Percentiles rank a stretch among this genome's conserved stretches.
These are phyloP conservation scores for Bungarus multicinctus DNA, from an alignment of 2,113 vertebrate genomes.

Conservation along the genomic window DNA sequence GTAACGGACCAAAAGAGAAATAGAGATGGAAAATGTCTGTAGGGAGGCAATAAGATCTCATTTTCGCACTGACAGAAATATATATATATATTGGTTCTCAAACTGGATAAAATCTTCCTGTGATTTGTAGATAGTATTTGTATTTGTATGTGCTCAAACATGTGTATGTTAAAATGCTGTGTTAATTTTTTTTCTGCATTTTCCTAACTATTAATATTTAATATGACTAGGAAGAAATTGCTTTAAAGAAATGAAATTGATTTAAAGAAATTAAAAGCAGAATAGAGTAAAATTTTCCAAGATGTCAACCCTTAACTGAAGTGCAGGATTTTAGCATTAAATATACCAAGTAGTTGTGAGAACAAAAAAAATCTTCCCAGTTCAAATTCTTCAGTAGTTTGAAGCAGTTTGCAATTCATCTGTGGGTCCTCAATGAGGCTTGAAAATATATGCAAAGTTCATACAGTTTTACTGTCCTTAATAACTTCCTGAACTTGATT, in stretches of 20 bases:
- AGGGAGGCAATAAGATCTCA: background rate
- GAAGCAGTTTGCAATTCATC: background rate
- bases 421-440: background rate
- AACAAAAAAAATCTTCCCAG: background rate
- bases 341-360: background rate
- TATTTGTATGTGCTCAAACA: background rate
- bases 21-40: background rate
- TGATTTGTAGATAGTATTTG: background rate
- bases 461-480: background rate
- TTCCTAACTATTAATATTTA: background rate
- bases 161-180: background rate
- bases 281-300: background rate
- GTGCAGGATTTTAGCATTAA: background rate
- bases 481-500: background rate
- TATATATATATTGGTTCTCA: too few species aligned
- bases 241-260: too few species aligned
- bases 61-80: background rate
- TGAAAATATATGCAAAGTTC: background rate
- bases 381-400: background rate
- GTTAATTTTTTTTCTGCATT: background rate
- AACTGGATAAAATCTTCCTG: background rate
- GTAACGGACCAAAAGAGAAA: background rate
- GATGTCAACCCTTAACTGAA: background rate
- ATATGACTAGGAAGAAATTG: background rate
- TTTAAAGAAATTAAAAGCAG: background rate